Conservation (phyloP, 2,888 invertebrate species). For the Magallana nippona region DNA sequence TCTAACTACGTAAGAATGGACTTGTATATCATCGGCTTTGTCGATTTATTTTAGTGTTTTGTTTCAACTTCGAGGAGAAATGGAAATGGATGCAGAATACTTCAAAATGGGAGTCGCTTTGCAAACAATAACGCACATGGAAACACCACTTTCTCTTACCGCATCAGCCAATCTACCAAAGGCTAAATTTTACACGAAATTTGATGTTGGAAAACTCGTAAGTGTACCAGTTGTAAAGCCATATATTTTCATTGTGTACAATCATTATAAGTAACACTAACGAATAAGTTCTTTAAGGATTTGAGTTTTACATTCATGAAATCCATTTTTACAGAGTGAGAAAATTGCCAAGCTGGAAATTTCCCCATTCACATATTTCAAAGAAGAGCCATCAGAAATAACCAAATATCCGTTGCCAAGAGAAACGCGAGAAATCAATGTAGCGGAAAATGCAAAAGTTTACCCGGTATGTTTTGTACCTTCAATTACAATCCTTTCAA, state of each 20-base stretch:
- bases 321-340: slow-evolving; percentile 42
- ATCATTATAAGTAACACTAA: no score
- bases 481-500: neutral
- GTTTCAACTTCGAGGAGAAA: slow-evolving; percentile 51
- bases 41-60: slow-evolving; percentile 52
- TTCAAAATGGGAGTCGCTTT: slow-evolving; percentile 54
- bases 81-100: slow-evolving; percentile 56
- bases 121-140: slow-evolving; percentile 37
- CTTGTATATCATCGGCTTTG: neutral
- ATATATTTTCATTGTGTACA: no score
- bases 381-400: slow-evolving; percentile 46
- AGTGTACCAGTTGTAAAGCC: neutral
- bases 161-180: slow-evolving; percentile 47
- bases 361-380: slow-evolving; percentile 48
- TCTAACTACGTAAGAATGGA: no score
- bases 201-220: slow-evolving; percentile 48
- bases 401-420: slow-evolving; percentile 48
- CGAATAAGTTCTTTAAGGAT: neutral
- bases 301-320: neutral
- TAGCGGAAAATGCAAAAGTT: slow-evolving; percentile 52
- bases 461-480: slow-evolving; percentile 44
- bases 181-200: slow-evolving; percentile 52
- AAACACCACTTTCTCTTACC: slow-evolving; percentile 50
- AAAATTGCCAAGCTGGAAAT: slow-evolving; percentile 43
- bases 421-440: slow-evolving; percentile 52